phyloP scores from a whole-genome alignment of 2,113 vertebrate genomes.

The Empidonax alnorum region DNA sequence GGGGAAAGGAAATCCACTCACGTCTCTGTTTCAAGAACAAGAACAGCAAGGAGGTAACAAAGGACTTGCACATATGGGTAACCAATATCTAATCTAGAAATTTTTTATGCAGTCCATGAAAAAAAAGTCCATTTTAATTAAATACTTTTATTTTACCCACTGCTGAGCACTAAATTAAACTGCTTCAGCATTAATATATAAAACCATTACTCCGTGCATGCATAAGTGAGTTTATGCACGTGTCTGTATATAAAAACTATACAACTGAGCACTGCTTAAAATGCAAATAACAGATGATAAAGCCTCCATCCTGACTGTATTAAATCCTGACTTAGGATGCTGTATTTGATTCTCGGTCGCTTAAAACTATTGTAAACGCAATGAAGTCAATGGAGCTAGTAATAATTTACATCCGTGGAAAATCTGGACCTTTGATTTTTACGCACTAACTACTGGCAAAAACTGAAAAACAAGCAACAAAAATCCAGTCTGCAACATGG shows the following conservation, averaged over 20 bases:
- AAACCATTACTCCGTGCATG: constrained; percentile 8
- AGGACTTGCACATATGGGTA: background rate
- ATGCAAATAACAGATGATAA: constrained; percentile 41
- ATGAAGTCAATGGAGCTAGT: background rate
- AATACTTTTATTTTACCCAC: constrained; percentile 48
- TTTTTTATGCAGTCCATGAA: background rate
- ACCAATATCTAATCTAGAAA: background rate
- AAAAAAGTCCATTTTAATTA: constrained; percentile 59
- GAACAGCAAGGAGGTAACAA: background rate
- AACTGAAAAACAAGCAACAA: background rate
- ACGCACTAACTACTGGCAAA: constrained; percentile 12
- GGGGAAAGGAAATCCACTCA: background rate
- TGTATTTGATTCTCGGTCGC: background rate
- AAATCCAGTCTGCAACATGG: background rate
- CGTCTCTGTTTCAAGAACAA: rapidly evolving
- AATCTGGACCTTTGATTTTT: constrained; percentile 40
- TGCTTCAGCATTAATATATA: constrained; percentile 32
- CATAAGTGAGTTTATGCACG: constrained; percentile 8
- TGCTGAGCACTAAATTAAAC: constrained; percentile 37
- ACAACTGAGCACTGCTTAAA: constrained; percentile 38
- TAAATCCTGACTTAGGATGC: constrained; percentile 9
- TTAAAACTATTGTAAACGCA: background rate
- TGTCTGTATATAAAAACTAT: background rate
- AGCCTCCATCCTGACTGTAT: background rate
- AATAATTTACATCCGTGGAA: background rate